Evolutionary conservation across 1,140 invertebrate genomes (phyloP).

Genomic region (Ceratosolen solmsi): DNA sequence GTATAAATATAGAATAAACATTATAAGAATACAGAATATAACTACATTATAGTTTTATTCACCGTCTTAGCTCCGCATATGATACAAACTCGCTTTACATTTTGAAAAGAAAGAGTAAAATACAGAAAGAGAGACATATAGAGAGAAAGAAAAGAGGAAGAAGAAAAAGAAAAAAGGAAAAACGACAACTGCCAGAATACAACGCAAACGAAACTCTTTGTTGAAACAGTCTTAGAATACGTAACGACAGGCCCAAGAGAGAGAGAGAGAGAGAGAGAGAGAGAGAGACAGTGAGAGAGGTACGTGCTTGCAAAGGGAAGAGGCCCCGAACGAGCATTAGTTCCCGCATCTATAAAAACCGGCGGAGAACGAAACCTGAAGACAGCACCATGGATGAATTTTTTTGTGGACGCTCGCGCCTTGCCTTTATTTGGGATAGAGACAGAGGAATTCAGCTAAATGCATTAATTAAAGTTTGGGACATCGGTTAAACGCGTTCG

Average conservation of each 20-base stretch:
- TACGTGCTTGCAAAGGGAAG: neutral
- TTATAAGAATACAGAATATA: no score
- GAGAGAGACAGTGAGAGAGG: neutral
- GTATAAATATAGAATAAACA: no score
- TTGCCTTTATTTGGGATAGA: conserved; percentile 73
- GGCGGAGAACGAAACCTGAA: conserved; percentile 51
- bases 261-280: neutral
- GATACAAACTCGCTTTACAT: neutral
- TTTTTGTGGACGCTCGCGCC: conserved; percentile 67
- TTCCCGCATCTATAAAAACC: neutral
- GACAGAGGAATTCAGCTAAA: conserved; percentile 71
- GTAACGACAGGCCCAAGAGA: conserved; percentile 56
- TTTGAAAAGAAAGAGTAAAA: conserved; percentile 44
- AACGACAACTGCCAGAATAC: neutral
- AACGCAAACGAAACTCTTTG: conserved; percentile 52
- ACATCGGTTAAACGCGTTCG: conserved; percentile 67
- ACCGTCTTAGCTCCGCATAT: no score
- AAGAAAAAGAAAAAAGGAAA: conserved; percentile 5
- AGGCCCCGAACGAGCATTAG: neutral
- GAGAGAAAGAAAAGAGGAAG: conserved; percentile 7
- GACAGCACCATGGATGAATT: conserved; percentile 56
- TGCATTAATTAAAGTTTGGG: conserved; percentile 73
- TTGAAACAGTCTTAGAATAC: conserved; percentile 68
- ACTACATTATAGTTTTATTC: no score
- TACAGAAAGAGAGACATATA: conserved; percentile 25